A percentile compares a stretch with the other conserved stretches of the same genome.
phyloP scores from a whole-genome alignment of 2,888 invertebrate genomes.

The Orgyia antiqua region DNA sequence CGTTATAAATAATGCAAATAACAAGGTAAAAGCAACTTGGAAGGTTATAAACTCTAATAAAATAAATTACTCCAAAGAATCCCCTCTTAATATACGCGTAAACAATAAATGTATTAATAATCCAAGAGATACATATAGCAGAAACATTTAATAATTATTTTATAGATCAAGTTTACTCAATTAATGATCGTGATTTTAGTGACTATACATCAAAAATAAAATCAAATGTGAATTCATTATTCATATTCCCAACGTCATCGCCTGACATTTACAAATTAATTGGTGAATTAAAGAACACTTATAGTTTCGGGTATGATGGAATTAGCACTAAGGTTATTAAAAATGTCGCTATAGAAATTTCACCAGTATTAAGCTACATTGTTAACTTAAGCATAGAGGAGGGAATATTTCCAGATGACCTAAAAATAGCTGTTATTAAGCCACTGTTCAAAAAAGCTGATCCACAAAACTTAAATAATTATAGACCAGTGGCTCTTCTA shows the following conservation, averaged over 20 bases:
- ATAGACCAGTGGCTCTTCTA: not conserved
- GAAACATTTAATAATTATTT: not conserved
- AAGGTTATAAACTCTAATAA: not conserved
- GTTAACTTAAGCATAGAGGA: not conserved
- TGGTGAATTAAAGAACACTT: not conserved
- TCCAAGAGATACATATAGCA: not conserved
- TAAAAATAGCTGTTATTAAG: not conserved
- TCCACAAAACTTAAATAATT: not conserved
- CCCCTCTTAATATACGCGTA: not conserved
- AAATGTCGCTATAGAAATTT: not conserved
- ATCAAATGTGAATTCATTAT: not conserved
- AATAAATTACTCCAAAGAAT: not conserved
- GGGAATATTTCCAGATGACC: not conserved
- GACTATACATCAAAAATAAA: not conserved
- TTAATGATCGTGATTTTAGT: not conserved
- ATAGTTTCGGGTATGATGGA: not conserved
- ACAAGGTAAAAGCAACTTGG: not conserved
- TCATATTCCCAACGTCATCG: not conserved
- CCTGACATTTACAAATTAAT: not conserved
- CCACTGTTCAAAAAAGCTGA: not conserved
- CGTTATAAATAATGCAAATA: not conserved
- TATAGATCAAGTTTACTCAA: not conserved
- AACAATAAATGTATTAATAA: not conserved
- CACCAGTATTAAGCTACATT: not conserved
- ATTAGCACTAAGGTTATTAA: constrained; percentile 1